Evolutionary conservation across 2,888 invertebrate genomes (phyloP).

Genomic region (Macrophya alboannulata): DNA sequence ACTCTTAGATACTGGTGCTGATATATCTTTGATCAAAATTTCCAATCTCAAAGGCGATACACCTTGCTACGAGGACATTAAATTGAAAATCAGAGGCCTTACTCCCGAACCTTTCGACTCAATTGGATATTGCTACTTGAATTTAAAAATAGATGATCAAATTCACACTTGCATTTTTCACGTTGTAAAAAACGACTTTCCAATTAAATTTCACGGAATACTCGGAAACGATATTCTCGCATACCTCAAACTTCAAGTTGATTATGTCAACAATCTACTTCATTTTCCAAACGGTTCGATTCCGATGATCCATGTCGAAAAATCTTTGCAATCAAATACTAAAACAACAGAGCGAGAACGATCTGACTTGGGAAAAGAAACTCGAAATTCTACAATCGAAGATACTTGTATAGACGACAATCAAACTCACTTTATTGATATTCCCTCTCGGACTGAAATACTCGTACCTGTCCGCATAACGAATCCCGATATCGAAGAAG

Average conservation of each 20-base stretch:
- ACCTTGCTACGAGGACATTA: neutral
- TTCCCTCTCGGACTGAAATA: neutral
- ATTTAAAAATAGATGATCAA: conserved; percentile 33
- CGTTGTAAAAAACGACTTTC: conserved; percentile 57
- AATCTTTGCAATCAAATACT: neutral
- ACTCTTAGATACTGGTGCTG: conserved; percentile 54
- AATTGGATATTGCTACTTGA: conserved; percentile 44
- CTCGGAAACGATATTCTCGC: conserved; percentile 40
- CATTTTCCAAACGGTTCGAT: neutral
- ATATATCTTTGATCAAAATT: conserved; percentile 32
- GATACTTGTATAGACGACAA: neutral
- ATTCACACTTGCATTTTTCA: conserved; percentile 47
- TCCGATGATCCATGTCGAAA: neutral
- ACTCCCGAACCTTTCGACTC: conserved; percentile 51
- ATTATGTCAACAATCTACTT: neutral
- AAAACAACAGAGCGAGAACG: neutral
- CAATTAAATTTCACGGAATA: conserved; percentile 52
- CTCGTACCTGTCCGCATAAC: neutral
- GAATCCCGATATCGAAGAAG: neutral
- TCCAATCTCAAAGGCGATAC: neutral
- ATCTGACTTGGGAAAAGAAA: neutral
- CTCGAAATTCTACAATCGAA: neutral
- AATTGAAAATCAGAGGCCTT: conserved; percentile 24
- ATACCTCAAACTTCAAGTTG: neutral
- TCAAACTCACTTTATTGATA: neutral